A percentile compares a stretch with the other conserved stretches of the same genome.
Conservation (phyloP, 2,888 invertebrate genomes). For the Pyrrhosoma nymphula region DNA sequence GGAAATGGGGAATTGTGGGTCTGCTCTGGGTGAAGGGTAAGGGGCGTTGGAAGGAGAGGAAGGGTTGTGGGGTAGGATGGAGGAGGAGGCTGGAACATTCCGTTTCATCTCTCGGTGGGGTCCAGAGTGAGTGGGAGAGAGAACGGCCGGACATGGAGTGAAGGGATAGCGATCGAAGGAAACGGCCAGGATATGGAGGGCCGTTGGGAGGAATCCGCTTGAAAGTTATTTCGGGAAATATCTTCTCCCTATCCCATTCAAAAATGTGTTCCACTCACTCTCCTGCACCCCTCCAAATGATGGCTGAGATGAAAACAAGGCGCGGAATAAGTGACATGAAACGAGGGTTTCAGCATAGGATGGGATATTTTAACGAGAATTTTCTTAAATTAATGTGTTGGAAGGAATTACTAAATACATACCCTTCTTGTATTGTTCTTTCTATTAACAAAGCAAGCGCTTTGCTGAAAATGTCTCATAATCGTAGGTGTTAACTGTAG, state of each 20-base stretch:
- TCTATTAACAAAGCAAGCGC: too few relatives aligned
- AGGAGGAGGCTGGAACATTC: neutral
- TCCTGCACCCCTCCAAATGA: neutral
- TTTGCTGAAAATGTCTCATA: too few relatives aligned
- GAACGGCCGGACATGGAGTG: neutral
- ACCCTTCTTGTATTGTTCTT: too few relatives aligned
- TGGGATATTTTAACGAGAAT: too few relatives aligned
- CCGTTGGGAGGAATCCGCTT: neutral
- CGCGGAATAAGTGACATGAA: neutral
- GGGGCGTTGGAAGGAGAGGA: neutral
- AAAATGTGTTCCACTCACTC: neutral
- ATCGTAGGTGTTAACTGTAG: too few relatives aligned
- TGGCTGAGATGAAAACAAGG: neutral
- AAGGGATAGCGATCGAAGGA: neutral
- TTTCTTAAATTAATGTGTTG: too few relatives aligned
- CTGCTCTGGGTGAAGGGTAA: neutral
- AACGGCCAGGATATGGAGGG: neutral
- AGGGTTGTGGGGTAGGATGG: neutral
- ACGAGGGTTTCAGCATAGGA: neutral
- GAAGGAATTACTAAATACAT: too few relatives aligned
- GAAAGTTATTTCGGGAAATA: neutral
- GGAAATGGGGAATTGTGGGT: slow-evolving; percentile 7
- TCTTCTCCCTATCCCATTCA: neutral
- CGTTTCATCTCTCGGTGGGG: neutral
- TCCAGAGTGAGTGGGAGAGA: neutral